Conservation (phyloP, 2,888 invertebrate species). For the Pyrgus malvae region DNA sequence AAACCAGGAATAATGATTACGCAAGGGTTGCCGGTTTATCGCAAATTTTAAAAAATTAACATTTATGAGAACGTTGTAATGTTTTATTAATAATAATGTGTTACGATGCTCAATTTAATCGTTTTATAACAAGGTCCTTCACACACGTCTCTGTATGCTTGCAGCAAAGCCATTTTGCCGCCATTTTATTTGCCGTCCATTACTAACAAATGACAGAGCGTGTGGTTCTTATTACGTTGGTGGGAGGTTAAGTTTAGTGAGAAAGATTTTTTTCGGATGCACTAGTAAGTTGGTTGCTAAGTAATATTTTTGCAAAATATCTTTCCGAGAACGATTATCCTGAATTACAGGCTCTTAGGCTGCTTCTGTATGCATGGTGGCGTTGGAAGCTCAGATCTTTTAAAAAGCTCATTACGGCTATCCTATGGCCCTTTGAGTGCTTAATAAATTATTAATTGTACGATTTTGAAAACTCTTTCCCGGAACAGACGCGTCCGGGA, state of each 20-base stretch:
- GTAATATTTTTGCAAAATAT: slow-evolving; percentile 53
- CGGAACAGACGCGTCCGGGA: too few relatives aligned
- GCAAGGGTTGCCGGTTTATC: not conserved
- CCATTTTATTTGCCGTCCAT: not conserved
- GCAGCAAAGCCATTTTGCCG: slow-evolving; percentile 2
- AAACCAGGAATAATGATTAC: not conserved
- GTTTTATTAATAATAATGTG: slow-evolving; percentile 14
- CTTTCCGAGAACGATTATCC: slow-evolving; percentile 52
- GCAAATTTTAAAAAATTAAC: not conserved
- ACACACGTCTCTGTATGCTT: slow-evolving; percentile 36
- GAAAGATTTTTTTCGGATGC: not conserved
- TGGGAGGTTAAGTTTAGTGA: not conserved
- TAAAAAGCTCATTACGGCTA: slow-evolving; percentile 51
- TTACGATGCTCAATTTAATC: slow-evolving; percentile 43
- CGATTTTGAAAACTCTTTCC: slow-evolving; percentile 47
- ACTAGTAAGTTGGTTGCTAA: slow-evolving; percentile 29
- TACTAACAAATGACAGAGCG: not conserved
- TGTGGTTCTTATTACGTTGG: not conserved
- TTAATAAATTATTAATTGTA: slow-evolving; percentile 67
- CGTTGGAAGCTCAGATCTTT: slow-evolving; percentile 39
- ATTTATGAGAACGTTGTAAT: not conserved
- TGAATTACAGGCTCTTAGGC: slow-evolving; percentile 55
- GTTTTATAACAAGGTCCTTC: slow-evolving; percentile 47
- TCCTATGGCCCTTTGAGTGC: slow-evolving; percentile 57
- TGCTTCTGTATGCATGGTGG: slow-evolving; percentile 47